Percentiles rank a stretch among this genome's conserved stretches.
Conservation (phyloP, 2,113 vertebrate genomes). For the Amphilophus citrinellus region DNA sequence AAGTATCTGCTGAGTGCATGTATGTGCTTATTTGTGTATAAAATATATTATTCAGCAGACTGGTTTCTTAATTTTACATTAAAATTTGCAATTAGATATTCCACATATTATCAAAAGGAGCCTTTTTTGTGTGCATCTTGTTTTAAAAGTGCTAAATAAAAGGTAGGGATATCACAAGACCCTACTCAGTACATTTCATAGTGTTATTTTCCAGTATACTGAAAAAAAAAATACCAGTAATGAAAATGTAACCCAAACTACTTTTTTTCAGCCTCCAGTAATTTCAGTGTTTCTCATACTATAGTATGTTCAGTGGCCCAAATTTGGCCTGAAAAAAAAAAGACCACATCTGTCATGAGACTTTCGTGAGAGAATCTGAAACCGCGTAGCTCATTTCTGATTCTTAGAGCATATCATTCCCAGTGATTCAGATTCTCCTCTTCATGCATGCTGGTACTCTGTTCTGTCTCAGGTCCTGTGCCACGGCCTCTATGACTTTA, state of each 20-base stretch:
- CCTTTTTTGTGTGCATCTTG: too few relatives aligned
- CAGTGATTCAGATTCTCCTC: conserved; percentile 1
- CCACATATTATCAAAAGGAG: too few relatives aligned
- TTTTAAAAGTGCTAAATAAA: too few relatives aligned
- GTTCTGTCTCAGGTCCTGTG: conserved; percentile 37
- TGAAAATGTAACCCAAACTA: neutral
- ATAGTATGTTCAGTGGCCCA: neutral
- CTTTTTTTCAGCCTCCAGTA: neutral
- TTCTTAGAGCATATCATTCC: conserved; percentile 26
- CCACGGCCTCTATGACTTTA: conserved; percentile 32
- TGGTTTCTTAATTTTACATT: too few relatives aligned
- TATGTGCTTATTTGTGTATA: too few relatives aligned
- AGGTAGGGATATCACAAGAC: too few relatives aligned
- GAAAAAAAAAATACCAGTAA: neutral
- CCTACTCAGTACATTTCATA: too few relatives aligned
- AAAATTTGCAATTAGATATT: too few relatives aligned
- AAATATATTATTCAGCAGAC: too few relatives aligned
- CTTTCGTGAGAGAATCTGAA: conserved; percentile 4
- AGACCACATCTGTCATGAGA: neutral
- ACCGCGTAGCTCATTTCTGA: conserved; percentile 1
- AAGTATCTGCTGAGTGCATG: too few relatives aligned
- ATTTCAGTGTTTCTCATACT: neutral
- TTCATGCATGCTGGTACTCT: conserved; percentile 18
- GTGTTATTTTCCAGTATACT: too few relatives aligned
- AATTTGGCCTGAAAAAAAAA: neutral